These are phyloP conservation scores for Piprites chloris DNA, from an alignment of 2,113 vertebrate species.

Conservation along the genomic window DNA sequence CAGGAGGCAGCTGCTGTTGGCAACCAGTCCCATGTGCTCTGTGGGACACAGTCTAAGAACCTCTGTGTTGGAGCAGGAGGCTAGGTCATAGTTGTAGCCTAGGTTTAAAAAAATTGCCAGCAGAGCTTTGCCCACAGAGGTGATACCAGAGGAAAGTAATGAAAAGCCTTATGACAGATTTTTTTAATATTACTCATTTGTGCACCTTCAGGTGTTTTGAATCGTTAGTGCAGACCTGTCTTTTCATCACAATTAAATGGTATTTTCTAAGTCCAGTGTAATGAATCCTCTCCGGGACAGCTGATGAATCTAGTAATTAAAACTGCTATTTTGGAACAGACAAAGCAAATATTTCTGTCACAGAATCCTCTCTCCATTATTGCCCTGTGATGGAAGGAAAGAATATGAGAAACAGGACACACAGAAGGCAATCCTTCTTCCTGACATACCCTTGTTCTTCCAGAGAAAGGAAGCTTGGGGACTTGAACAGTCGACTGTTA, in stretches of 20 bases:
- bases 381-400: neutral
- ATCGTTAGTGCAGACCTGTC: neutral
- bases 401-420: neutral
- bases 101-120: neutral
- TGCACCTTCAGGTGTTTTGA: neutral
- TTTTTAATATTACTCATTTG: neutral
- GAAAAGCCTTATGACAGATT: neutral
- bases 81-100: neutral
- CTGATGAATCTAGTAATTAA: neutral
- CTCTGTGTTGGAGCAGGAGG: neutral
- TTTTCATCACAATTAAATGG: neutral
- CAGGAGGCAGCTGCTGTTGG: slow-evolving; percentile 47
- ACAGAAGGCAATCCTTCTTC: neutral
- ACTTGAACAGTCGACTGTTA: neutral
- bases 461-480: neutral
- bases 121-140: neutral
- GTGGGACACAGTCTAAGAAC: neutral
- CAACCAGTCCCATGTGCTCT: neutral
- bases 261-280: neutral
- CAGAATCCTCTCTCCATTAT: neutral
- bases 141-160: neutral
- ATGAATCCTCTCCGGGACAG: neutral
- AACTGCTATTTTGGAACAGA: neutral
- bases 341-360: neutral
- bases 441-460: neutral